Percentiles rank a stretch among this genome's conserved stretches.
These are phyloP conservation scores for Ascaphus truei DNA, from an alignment of 2,113 vertebrate species.

Conservation along the genomic window DNA sequence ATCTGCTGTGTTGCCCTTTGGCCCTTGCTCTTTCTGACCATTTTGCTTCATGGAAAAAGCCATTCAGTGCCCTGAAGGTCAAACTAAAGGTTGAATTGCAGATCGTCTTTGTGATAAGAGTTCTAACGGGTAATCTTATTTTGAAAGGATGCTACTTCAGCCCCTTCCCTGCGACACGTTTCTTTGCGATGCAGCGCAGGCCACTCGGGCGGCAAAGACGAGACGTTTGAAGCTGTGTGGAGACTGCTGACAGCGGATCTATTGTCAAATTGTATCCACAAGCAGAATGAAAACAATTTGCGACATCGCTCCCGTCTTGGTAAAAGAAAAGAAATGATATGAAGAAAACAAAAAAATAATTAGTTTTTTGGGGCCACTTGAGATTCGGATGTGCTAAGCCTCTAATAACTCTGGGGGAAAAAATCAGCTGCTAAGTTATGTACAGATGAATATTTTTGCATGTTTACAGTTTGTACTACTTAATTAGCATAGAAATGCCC, in stretches of 20 bases:
- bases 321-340: conserved; percentile 21
- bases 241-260: not conserved
- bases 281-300: conserved; percentile 13
- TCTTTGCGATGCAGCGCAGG: too few species aligned
- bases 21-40: too few species aligned
- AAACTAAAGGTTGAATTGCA: not conserved
- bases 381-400: conserved; percentile 18
- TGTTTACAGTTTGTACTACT: conserved; percentile 30
- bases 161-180: too few species aligned
- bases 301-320: conserved; percentile 15
- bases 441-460: conserved; percentile 26
- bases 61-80: too few species aligned
- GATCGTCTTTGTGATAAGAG: too few species aligned
- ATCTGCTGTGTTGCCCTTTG: too few species aligned
- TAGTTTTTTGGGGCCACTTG: conserved; percentile 28
- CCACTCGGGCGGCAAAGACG: too few species aligned
- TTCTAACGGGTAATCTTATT: too few species aligned
- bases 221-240: not conserved
- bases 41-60: too few species aligned
- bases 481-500: conserved; percentile 22
- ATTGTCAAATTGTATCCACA: conserved; percentile 19
- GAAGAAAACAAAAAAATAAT: conserved; percentile 35
- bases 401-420: conserved; percentile 25
- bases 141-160: too few species aligned
- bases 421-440: conserved; percentile 29